A percentile compares a stretch with the other conserved stretches of the same genome.
Evolutionary conservation across 2,113 vertebrate species (phyloP).

Genomic region (Aegithalos caudatus): DNA sequence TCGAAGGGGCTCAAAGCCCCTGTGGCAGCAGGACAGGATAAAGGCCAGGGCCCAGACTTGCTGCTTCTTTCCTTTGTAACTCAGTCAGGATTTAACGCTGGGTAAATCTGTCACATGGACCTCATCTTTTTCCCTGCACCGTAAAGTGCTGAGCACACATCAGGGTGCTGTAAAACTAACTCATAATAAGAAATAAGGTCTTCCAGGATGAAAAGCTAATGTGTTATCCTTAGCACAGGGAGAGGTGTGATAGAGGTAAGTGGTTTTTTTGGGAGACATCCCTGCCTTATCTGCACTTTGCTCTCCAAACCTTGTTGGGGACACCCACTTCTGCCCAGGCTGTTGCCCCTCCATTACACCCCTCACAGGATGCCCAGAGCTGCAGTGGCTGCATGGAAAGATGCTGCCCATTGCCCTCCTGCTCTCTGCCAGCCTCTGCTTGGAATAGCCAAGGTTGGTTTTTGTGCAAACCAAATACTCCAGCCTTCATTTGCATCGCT

Average conservation of each 20-base stretch:
- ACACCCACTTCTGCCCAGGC: neutral
- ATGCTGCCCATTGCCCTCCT: neutral
- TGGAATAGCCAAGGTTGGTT: neutral
- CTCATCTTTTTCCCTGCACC: neutral
- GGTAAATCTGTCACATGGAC: neutral
- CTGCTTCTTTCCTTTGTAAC: neutral
- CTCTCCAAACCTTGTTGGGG: neutral
- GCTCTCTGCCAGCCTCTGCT: neutral
- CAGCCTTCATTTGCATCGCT: neutral
- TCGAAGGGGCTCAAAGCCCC: neutral
- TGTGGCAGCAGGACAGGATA: neutral
- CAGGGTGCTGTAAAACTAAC: slow-evolving; percentile 33
- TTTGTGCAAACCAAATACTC: neutral
- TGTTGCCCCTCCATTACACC: neutral
- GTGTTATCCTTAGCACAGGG: neutral
- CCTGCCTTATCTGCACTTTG: neutral
- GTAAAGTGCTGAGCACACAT: slow-evolving; percentile 12
- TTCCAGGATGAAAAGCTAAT: neutral
- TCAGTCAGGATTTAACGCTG: neutral
- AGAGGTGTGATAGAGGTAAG: neutral
- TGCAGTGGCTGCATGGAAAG: neutral
- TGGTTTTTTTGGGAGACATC: neutral
- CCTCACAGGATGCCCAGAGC: neutral
- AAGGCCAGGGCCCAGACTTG: neutral
- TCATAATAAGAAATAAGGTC: neutral